A percentile compares a stretch with the other conserved stretches of the same genome.
Evolutionary conservation across 2,113 vertebrate genomes (phyloP).

Genomic region (Sorex fumeus): DNA sequence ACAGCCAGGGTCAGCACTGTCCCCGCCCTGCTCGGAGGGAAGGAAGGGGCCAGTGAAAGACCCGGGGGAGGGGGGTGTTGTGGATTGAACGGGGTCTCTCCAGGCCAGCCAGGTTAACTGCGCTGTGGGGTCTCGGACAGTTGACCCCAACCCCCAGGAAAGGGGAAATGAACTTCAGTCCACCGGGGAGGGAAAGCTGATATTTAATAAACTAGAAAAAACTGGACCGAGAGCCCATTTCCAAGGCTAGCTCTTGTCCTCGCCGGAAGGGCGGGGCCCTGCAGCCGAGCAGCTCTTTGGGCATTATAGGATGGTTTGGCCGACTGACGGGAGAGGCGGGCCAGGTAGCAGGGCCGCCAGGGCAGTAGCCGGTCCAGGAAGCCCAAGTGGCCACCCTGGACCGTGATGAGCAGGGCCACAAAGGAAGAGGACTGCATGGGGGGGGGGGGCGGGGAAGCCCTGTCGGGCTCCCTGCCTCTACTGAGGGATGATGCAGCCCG

Average conservation of each 20-base stretch:
- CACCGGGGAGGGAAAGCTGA: constrained; percentile 33
- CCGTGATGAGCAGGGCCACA: constrained; percentile 90
- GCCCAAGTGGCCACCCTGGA: constrained; percentile 91
- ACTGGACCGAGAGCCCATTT: constrained; percentile 49
- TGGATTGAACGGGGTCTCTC: background rate
- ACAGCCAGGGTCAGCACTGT: constrained; percentile 1
- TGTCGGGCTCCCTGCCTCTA: background rate
- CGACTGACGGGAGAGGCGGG: constrained; percentile 89
- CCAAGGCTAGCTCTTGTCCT: constrained; percentile 60
- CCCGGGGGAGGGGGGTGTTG: background rate
- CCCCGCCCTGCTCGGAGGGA: constrained; percentile 38
- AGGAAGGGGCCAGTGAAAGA: background rate
- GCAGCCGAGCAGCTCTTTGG: constrained; percentile 77
- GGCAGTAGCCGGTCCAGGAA: constrained; percentile 93
- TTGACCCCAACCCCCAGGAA: background rate
- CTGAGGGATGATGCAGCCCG: constrained; percentile 89
- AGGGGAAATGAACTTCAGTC: constrained; percentile 50
- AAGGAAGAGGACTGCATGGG: constrained; percentile 85
- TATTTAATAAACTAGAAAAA: constrained; percentile 82
- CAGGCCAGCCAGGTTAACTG: background rate
- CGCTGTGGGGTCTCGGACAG: constrained; percentile 2
- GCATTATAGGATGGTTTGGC: constrained; percentile 88
- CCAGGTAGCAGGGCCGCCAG: constrained; percentile 87
- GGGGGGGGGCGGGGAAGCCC: background rate
- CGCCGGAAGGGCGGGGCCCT: background rate